Percentiles rank a stretch among this genome's conserved stretches.
phyloP scores from a whole-genome alignment of 2,113 vertebrate species.

The Noctilio leporinus region DNA sequence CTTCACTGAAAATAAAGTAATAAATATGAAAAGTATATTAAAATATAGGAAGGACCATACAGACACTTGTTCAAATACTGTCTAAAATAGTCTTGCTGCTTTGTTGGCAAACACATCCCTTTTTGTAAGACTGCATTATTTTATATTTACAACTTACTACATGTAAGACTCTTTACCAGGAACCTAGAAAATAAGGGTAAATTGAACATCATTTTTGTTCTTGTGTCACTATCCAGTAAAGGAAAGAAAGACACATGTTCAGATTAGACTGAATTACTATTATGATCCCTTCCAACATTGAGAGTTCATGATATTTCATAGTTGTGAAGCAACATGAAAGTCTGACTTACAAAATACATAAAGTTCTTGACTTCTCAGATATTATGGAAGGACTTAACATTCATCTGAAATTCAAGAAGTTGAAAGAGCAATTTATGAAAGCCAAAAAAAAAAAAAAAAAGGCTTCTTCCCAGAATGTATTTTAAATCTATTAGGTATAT shows the following conservation, averaged over 20 bases:
- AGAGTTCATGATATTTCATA: background rate
- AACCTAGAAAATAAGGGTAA: background rate
- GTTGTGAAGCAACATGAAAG: background rate
- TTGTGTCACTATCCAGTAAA: background rate
- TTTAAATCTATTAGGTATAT: constrained; percentile 55
- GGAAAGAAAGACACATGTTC: background rate
- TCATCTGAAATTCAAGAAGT: constrained; percentile 50
- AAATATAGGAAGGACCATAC: background rate
- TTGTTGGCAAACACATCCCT: background rate
- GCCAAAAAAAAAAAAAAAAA: background rate
- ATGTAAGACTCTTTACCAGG: background rate
- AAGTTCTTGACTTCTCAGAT: background rate
- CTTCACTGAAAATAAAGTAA: background rate
- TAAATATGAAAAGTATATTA: background rate
- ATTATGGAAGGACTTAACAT: background rate
- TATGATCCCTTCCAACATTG: background rate
- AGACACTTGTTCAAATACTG: background rate
- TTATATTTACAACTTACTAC: background rate
- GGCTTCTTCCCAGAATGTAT: constrained; percentile 31
- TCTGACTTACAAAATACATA: background rate
- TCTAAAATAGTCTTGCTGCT: background rate
- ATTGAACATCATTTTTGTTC: background rate
- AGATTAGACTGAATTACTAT: background rate
- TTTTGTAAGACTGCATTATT: background rate
- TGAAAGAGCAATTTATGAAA: constrained; percentile 55